Conservation (phyloP, 2,888 invertebrate genomes). For the Brenthis ino region DNA sequence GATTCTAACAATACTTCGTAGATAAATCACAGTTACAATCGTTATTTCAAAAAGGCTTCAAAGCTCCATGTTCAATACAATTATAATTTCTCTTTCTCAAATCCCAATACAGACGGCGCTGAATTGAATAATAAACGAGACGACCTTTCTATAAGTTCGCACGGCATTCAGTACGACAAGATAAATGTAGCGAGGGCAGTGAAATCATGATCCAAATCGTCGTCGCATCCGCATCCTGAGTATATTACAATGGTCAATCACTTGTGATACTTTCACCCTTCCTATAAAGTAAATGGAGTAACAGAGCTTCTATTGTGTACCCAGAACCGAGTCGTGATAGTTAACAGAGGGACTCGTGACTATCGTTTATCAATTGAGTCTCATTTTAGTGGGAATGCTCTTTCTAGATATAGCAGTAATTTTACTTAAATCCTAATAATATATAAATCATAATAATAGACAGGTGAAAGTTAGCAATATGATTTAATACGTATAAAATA, state of each 20-base stretch:
- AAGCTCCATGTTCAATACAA: slow-evolving; percentile 14
- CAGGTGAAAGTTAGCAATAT: too few species aligned
- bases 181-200: slow-evolving; percentile 62
- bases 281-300: slow-evolving; percentile 70
- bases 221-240: slow-evolving; percentile 52
- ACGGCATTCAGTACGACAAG: slow-evolving; percentile 71
- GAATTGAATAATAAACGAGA: slow-evolving; percentile 70
- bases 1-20: background rate
- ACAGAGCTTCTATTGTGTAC: slow-evolving; percentile 73
- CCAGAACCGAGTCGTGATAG: slow-evolving; percentile 71
- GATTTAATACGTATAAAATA: too few species aligned
- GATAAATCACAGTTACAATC: slow-evolving; percentile 20
- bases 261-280: slow-evolving; percentile 73
- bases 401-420: slow-evolving; percentile 67
- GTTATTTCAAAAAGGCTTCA: slow-evolving; percentile 15
- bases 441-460: slow-evolving; percentile 34
- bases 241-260: slow-evolving; percentile 69
- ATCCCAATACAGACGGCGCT: slow-evolving; percentile 55
- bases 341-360: slow-evolving; percentile 76
- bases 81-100: slow-evolving; percentile 58
- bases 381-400: slow-evolving; percentile 68
- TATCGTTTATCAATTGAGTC: slow-evolving; percentile 66
- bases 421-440: slow-evolving; percentile 59
- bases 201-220: slow-evolving; percentile 70
- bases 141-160: slow-evolving; percentile 56